These are phyloP conservation scores for Helogale parvula DNA, from an alignment of 2,113 vertebrate species.

Conservation along the genomic window DNA sequence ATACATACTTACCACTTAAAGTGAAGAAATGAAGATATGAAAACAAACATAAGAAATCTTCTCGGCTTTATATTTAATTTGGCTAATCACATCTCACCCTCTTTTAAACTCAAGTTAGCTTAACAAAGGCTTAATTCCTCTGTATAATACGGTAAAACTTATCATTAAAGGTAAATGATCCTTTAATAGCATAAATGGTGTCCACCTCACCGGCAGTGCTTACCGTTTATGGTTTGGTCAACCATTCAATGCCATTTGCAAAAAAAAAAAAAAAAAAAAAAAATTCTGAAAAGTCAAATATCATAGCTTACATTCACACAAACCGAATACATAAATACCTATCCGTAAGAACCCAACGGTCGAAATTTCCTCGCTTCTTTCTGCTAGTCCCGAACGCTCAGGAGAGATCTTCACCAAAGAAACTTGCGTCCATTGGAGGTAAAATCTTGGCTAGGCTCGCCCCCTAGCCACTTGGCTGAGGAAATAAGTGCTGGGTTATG, in stretches of 20 bases:
- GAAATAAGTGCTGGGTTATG: slow-evolving; percentile 98
- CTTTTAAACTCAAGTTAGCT: slow-evolving; percentile 77
- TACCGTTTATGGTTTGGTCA: slow-evolving; percentile 96
- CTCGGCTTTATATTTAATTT: slow-evolving; percentile 81
- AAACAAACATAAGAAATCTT: slow-evolving; percentile 72
- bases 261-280: slow-evolving; percentile 68
- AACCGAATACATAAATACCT: slow-evolving; percentile 99
- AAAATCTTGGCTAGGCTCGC: slow-evolving; percentile 96
- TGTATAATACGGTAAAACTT: slow-evolving; percentile 75
- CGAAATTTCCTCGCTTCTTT: slow-evolving; percentile 98
- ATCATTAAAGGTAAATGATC: slow-evolving; percentile 82
- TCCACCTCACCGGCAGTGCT: slow-evolving; percentile 87
- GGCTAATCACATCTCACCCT: slow-evolving; percentile 83
- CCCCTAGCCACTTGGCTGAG: slow-evolving; percentile 99
- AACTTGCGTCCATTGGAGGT: slow-evolving; percentile 96
- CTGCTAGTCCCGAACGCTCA: slow-evolving; percentile 98
- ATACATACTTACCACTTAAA: slow-evolving; percentile 86
- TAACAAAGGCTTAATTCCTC: slow-evolving; percentile 79
- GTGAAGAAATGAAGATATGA: slow-evolving; percentile 67
- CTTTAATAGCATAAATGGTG: slow-evolving; percentile 80
- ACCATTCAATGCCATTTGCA: slow-evolving; percentile 89
- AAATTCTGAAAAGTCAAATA: slow-evolving; percentile 92
- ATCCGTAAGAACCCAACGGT: slow-evolving; percentile 99
- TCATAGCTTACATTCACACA: slow-evolving; percentile 98
- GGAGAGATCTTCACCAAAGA: slow-evolving; percentile 97